Evolutionary conservation across 2,113 vertebrate species (phyloP), one percentile per base, ranked within the genome.

Genomic region (Labeo catla): DNA sequence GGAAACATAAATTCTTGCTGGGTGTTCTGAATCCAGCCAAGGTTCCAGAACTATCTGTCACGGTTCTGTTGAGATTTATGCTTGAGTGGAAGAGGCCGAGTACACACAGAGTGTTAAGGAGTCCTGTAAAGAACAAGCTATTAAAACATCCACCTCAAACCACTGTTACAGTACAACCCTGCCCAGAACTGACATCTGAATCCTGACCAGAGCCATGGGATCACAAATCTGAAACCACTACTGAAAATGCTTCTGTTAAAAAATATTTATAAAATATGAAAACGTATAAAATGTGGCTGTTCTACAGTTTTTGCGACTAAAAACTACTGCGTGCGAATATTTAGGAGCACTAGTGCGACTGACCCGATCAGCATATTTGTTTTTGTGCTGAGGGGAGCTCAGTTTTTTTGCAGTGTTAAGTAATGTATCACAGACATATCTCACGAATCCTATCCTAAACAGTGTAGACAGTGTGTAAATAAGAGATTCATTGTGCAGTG

Each of bases 11-110:
- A 78, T 73, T 63, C 73, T 65, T n/a, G 54, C 80, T 76, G 39
- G 83, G 74, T 66, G 76, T 85, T 85, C 84, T 57, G 28, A 36
- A 78, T 43, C 8, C 47, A 28, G 84, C 74, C 84, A 79, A 54
- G 63, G 76, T 77, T 79, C 49, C 84, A 79, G 63, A 85, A 79
- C 61, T 6, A 54, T 68, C 84, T 54, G 84, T 85, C 63, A 79
- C 4, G 74, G 84, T 68, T 85, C 50, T 52, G 73, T 49, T 65
- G 49, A 85, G 84, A 85, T 68, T 70, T 79, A 77, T 84, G 68
- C 28, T 73, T 28, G 50, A 74, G 36, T 45, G 82, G 59, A 78
- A 79, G 49, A 79, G 15, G 49, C 65, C 21, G 54, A 85, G 70
- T 76, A 73, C 83, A 84, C 83, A 84, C 36, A 16, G 36, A 28